Conservation (phyloP, 1,140 invertebrate genomes). For the Pseudomyrmex sp. region DNA sequence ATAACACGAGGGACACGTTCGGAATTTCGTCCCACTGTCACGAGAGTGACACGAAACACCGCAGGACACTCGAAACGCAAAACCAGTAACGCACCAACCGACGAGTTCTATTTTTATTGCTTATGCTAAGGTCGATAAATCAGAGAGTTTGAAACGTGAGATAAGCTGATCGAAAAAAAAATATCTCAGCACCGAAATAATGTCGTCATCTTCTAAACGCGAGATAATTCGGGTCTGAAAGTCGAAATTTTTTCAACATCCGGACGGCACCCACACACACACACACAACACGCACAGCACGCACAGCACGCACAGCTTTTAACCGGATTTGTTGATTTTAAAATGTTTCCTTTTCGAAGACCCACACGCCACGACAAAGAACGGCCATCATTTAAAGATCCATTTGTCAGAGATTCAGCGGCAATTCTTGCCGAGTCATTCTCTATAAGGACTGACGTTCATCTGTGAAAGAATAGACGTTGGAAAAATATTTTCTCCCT, state of each 20-base stretch:
- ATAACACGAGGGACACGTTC: slow-evolving; percentile 63
- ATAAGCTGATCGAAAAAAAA: background rate
- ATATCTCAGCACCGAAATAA: slow-evolving; percentile 23
- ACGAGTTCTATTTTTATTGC: slow-evolving; percentile 34
- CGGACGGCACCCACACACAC: background rate
- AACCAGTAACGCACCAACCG: slow-evolving; percentile 27
- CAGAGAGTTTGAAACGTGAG: background rate
- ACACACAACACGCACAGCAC: background rate
- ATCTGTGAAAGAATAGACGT: slow-evolving; percentile 19
- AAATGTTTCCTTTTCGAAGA: slow-evolving; percentile 36
- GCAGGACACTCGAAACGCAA: slow-evolving; percentile 43
- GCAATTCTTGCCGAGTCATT: slow-evolving; percentile 65
- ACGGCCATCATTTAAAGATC: slow-evolving; percentile 59
- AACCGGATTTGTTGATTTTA: slow-evolving; percentile 13
- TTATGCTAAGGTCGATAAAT: slow-evolving; percentile 17
- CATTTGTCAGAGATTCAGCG: slow-evolving; percentile 73
- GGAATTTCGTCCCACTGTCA: slow-evolving; percentile 65
- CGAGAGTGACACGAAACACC: slow-evolving; percentile 56
- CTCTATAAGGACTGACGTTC: slow-evolving; percentile 58
- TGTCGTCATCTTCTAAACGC: background rate
- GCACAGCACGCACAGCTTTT: background rate
- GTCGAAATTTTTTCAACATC: background rate
- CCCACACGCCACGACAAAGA: slow-evolving; percentile 28
- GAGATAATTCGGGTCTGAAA: background rate
- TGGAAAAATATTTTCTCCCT: slow-evolving; percentile 62